Conservation (phyloP, 1,140 invertebrate genomes). For the Potamilus streckersoni region DNA sequence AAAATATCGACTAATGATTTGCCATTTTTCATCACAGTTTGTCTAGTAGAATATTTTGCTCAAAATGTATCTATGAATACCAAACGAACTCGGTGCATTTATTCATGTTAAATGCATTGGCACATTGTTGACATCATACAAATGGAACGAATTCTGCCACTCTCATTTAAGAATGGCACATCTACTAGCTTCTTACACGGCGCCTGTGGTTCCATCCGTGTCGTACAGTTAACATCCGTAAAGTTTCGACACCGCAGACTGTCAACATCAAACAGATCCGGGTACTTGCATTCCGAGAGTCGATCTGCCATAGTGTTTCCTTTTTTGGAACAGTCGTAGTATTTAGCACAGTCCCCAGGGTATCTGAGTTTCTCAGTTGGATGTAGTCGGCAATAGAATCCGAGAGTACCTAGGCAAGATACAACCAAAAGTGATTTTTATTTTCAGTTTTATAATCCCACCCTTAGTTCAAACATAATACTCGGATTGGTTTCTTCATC, state of each 20-base stretch:
- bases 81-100: too few relatives aligned
- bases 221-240: slow-evolving; percentile 38
- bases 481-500: too few relatives aligned
- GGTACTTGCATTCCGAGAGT: slow-evolving; percentile 19
- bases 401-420: slow-evolving; percentile 9
- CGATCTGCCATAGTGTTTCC: slow-evolving; percentile 16
- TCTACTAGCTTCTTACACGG: slow-evolving; percentile 41
- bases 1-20: too few relatives aligned
- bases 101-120: too few relatives aligned
- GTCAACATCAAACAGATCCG: slow-evolving; percentile 40
- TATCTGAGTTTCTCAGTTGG: slow-evolving; percentile 18
- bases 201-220: slow-evolving; percentile 44
- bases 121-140: too few relatives aligned
- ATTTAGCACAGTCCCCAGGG: slow-evolving; percentile 40
- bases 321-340: slow-evolving; percentile 38
- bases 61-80: too few relatives aligned
- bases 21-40: too few relatives aligned
- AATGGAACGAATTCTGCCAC: too few relatives aligned
- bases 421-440: too few relatives aligned
- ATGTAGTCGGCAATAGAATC: slow-evolving; percentile 24
- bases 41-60: too few relatives aligned
- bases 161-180: not conserved
- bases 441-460: too few relatives aligned
- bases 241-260: slow-evolving; percentile 40
- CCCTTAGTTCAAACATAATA: too few relatives aligned